A percentile compares a stretch with the other conserved stretches of the same genome.
Evolutionary conservation across 1,140 invertebrate genomes (phyloP).

Genomic region (Drosophila seguyi): DNA sequence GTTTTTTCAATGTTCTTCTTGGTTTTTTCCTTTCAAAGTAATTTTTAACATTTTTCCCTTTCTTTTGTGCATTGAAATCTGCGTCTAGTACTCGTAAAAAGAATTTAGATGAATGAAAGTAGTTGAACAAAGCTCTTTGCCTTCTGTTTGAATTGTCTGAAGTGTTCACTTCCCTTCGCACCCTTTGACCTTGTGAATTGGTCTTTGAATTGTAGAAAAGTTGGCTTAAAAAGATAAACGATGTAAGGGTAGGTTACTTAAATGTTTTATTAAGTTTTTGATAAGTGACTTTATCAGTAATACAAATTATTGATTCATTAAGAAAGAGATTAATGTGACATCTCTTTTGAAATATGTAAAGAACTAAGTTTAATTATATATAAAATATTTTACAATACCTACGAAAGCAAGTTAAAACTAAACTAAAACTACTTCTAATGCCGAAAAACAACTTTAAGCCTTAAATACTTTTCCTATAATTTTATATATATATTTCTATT

Average conservation of each 20-base stretch:
- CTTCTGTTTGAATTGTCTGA: slow-evolving; percentile 28
- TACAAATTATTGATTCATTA: background rate
- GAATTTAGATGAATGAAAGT: slow-evolving; percentile 7
- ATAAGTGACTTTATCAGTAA: background rate
- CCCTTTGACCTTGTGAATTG: slow-evolving; percentile 26
- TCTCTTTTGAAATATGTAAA: background rate
- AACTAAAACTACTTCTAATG: too few relatives aligned
- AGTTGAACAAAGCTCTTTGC: slow-evolving; percentile 12
- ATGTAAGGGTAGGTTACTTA: too few relatives aligned
- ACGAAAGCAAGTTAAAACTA: background rate
- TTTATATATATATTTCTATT: slow-evolving; percentile 10
- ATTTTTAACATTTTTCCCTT: background rate
- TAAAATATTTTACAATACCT: background rate
- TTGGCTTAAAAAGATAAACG: background rate
- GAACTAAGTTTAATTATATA: too few relatives aligned
- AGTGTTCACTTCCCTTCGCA: background rate
- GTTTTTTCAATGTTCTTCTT: background rate
- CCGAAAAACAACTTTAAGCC: background rate
- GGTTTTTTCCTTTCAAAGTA: background rate
- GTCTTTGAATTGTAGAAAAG: background rate
- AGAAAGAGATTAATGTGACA: background rate
- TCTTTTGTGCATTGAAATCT: background rate
- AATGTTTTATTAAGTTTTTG: background rate
- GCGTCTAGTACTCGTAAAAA: background rate
- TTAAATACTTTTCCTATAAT: background rate